Conservation (phyloP, 2,113 vertebrate species). For the Phaethon lepturus region DNA sequence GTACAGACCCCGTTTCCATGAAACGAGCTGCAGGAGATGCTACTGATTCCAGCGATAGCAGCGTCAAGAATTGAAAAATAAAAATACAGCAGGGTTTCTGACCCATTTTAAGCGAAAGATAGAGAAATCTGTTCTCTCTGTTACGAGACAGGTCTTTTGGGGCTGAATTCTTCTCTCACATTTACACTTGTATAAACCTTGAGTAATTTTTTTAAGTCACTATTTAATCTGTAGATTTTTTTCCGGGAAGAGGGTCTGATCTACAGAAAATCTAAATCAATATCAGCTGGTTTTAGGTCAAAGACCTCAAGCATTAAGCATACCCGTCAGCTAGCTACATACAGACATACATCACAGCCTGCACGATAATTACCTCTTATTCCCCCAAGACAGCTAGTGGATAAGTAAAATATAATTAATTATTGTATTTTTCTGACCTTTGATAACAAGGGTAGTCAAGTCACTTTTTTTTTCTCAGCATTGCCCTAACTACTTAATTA, state of each 20-base stretch:
- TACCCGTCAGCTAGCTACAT: neutral
- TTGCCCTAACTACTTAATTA: neutral
- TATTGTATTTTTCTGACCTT: neutral
- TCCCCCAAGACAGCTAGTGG: neutral
- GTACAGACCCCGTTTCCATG: neutral
- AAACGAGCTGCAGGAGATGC: neutral
- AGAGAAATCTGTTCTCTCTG: neutral
- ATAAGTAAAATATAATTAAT: neutral
- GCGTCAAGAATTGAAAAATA: neutral
- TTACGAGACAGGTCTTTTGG: neutral
- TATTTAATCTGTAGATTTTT: neutral
- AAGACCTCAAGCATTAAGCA: neutral
- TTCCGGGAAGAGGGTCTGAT: neutral
- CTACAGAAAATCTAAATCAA: neutral
- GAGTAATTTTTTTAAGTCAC: neutral
- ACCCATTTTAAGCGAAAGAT: neutral
- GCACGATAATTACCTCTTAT: neutral
- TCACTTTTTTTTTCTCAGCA: neutral
- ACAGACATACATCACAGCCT: neutral
- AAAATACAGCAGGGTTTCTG: neutral
- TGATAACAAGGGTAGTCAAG: neutral
- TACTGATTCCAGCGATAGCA: rapidly evolving
- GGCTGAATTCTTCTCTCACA: neutral
- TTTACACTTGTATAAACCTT: neutral
- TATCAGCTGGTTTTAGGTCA: neutral